Evolutionary conservation across 2,888 invertebrate genomes (phyloP).

Genomic region (Linyphia triangularis): DNA sequence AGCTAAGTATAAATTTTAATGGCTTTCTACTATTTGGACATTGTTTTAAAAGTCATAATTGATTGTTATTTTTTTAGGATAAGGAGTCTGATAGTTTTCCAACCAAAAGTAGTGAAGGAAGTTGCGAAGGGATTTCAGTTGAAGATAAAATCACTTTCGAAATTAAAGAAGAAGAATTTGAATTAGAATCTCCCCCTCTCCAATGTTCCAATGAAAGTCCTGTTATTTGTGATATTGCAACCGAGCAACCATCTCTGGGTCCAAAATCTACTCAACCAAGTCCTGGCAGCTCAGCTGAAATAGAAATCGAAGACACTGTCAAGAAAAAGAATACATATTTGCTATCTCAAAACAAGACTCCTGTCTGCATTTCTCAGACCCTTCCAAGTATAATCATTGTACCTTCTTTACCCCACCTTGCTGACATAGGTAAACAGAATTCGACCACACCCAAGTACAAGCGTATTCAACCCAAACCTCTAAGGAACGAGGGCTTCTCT

Average conservation of each 20-base stretch:
- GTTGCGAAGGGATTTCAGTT: slow-evolving; percentile 5
- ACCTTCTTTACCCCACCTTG: slow-evolving; percentile 67
- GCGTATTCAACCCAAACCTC: slow-evolving; percentile 82
- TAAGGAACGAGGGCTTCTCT: slow-evolving; percentile 78
- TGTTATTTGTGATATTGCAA: neutral
- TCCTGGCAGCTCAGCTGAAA: neutral
- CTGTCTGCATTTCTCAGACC: slow-evolving; percentile 70
- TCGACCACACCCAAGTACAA: slow-evolving; percentile 81
- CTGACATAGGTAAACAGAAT: slow-evolving; percentile 76
- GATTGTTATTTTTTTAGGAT: slow-evolving; percentile 19
- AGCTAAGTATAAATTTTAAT: neutral
- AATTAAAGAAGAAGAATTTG: slow-evolving; percentile 61
- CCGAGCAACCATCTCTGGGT: slow-evolving; percentile 2
- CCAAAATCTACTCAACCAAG: neutral
- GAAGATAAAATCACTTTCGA: slow-evolving; percentile 20
- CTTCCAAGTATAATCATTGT: slow-evolving; percentile 75
- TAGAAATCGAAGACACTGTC: slow-evolving; percentile 25
- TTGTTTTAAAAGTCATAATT: neutral
- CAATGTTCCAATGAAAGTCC: slow-evolving; percentile 22
- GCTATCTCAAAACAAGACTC: slow-evolving; percentile 75
- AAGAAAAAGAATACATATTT: slow-evolving; percentile 29
- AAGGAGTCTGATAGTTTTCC: slow-evolving; percentile 33
- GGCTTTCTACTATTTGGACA: neutral
- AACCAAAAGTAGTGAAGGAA: slow-evolving; percentile 35
- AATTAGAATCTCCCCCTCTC: slow-evolving; percentile 12